A percentile compares a stretch with the other conserved stretches of the same genome.
Evolutionary conservation across 2,888 invertebrate genomes (phyloP).

Genomic region (Volucella bombylans): DNA sequence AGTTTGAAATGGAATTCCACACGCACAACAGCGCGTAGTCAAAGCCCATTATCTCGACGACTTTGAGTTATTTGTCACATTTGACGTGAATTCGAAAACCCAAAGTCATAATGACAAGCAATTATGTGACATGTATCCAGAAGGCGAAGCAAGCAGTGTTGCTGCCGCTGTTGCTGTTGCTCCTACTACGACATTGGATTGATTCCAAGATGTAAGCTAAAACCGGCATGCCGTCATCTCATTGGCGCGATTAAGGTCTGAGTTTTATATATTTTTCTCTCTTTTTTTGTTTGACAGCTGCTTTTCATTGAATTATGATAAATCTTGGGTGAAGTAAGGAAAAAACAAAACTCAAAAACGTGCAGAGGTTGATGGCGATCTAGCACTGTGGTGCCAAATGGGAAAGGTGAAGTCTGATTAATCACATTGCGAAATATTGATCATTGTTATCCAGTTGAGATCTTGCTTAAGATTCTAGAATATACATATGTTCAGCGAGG

Average conservation of each 20-base stretch:
- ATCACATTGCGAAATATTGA: no score
- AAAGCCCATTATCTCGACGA: slow-evolving; percentile 54
- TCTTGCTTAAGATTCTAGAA: no score
- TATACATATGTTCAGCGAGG: no score
- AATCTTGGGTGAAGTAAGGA: slow-evolving; percentile 8
- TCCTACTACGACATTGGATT: slow-evolving; percentile 26
- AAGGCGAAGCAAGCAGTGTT: neutral
- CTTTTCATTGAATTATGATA: slow-evolving; percentile 1
- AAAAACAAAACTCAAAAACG: neutral
- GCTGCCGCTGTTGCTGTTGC: no score
- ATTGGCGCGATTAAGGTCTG: slow-evolving; percentile 1
- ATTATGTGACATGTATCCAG: slow-evolving; percentile 52
- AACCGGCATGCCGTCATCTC: neutral
- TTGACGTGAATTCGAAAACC: slow-evolving; percentile 59
- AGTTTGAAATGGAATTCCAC: slow-evolving; percentile 51
- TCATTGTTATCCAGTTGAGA: no score
- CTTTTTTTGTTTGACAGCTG: neutral
- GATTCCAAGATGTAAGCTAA: neutral
- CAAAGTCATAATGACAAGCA: slow-evolving; percentile 54
- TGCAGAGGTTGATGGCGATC: slow-evolving; percentile 4
- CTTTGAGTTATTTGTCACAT: slow-evolving; percentile 67
- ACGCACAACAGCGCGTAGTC: slow-evolving; percentile 62
- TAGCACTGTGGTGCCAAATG: neutral
- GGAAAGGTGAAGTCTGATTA: no score
- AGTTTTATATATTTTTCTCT: neutral